Base-by-base conservation (phyloP, 2,113 vertebrate species). In the Leuciscus idus region DNA sequence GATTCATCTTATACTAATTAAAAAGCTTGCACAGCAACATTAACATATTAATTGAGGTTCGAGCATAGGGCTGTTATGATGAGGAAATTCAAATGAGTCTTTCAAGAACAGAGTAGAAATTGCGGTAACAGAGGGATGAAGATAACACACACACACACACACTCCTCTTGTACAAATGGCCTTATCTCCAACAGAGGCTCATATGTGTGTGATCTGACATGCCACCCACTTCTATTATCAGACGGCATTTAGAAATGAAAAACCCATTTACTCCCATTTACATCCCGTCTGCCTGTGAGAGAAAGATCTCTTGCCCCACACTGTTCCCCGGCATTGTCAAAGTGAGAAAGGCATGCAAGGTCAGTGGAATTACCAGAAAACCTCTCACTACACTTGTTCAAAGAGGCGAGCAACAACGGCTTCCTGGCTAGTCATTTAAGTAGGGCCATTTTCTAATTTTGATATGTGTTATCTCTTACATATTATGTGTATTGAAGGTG, bases 181-280 rank as follows among this genome's bases (percentile, higher is more conserved):
- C 87, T 90, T 88, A 90, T 91, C 91, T 89, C 87, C 70, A 80
- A 85, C 75, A 87, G 48, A 84, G 79, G 85, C 83, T 84, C 91
- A 77, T 87, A 75, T 87, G 92, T 89, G 84, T 92, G 90, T 91
- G 91, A 93, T 93, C 91, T 84, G 82, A 77, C 78, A 93, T 92
- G 93, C 91, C 91, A 91, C 95, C 95, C 92, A 91, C 79, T 83
- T 85, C 39, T 62, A 84, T 91, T 26, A 81, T 85, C 39, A 88
- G 86, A 91, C 94, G 97, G 94, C 95, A 93, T 94, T 95, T 92
- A 92, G 90, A 92, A 94, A 94, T 94, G 90, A 94, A 96, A 93
- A 93, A 93, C 88, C 89, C 92, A 95, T 83, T 96, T 95, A 91
- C 90, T 86, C 89, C 89, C 92, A 95, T 81, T 96, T 95, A 92